Conservation (phyloP, 2,888 invertebrate genomes). For the Melangyna quadrimaculata region DNA sequence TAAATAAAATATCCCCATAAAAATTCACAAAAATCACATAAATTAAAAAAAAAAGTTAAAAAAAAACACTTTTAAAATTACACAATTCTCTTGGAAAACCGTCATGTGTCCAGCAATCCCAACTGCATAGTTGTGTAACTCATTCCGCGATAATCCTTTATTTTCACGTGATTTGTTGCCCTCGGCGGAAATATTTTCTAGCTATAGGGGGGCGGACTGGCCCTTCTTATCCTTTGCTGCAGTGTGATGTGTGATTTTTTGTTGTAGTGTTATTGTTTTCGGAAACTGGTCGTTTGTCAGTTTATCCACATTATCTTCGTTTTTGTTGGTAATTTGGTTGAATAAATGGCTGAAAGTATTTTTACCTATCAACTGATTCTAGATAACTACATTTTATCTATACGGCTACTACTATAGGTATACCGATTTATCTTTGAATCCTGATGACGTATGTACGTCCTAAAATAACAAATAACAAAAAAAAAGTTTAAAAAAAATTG, state of each 20-base stretch:
- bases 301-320: constrained; percentile 34
- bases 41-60: neutral
- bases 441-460: neutral
- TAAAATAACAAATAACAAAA: neutral
- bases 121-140: constrained; percentile 30
- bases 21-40: constrained; percentile 3
- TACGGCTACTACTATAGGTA: neutral
- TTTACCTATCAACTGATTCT: neutral
- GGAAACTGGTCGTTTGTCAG: constrained; percentile 32
- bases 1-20: constrained; percentile 47
- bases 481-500: neutral
- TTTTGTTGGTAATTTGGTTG: constrained; percentile 6
- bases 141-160: constrained; percentile 47
- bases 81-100: constrained; percentile 1
- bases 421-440: neutral
- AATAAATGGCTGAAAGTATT: neutral
- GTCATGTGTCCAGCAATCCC: constrained; percentile 1
- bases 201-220: neutral
- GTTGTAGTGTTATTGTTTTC: neutral
- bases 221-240: constrained; percentile 1
- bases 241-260: neutral
- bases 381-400: neutral
- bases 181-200: constrained; percentile 30
- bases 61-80: neutral
- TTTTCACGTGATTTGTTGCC: constrained; percentile 61